A percentile compares a stretch with the other conserved stretches of the same genome.
Conservation (phyloP, 2,888 invertebrate species). For the Eristalis intricaria region DNA sequence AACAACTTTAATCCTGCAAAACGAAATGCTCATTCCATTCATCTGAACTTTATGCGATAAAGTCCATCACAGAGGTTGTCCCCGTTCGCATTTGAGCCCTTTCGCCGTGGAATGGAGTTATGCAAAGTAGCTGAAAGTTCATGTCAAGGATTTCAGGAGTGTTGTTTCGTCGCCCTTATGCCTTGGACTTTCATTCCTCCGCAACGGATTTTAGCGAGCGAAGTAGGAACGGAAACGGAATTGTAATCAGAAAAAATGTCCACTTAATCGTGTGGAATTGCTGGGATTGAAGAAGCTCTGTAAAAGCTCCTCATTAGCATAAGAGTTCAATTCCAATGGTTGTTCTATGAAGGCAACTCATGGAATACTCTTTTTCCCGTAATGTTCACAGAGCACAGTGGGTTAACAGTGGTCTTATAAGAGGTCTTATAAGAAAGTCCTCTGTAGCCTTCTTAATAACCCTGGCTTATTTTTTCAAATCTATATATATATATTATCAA, state of each 20-base stretch:
- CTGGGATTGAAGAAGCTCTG: neutral
- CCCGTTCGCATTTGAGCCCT: neutral
- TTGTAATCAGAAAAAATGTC: constrained; percentile 24
- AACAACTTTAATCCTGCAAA: constrained; percentile 30
- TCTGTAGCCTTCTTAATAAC: no score
- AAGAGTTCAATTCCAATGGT: neutral
- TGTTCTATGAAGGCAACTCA: neutral
- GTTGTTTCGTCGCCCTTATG: constrained; percentile 30
- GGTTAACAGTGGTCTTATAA: no score
- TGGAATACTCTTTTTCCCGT: no score
- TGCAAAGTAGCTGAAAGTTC: constrained; percentile 28
- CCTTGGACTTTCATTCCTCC: neutral
- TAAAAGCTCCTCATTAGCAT: constrained; percentile 6
- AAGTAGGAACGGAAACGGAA: constrained; percentile 35
- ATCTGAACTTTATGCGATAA: constrained; percentile 15
- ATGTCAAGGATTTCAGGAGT: constrained; percentile 25
- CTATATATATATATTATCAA: no score
- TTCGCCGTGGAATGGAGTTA: neutral
- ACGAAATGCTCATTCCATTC: constrained; percentile 29
- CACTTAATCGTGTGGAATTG: constrained; percentile 19
- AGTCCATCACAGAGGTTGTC: neutral
- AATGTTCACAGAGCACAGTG: no score
- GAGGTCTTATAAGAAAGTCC: no score
- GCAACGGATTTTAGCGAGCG: constrained; percentile 15
- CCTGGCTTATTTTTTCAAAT: no score